Evolutionary conservation across 2,888 invertebrate genomes (phyloP).

Genomic region (Drosophila eohydei): DNA sequence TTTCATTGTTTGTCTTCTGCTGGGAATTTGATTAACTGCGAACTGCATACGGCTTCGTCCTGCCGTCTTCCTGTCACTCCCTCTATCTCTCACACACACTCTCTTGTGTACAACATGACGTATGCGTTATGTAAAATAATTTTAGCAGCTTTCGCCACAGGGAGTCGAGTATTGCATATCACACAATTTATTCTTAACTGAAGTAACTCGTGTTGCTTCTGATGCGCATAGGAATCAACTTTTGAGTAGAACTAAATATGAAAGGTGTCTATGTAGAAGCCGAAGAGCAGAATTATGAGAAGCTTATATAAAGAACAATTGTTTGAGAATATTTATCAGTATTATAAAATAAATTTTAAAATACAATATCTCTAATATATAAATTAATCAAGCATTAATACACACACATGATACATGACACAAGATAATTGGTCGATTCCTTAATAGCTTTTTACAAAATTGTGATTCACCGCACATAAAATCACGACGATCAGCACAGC

Average conservation of each 20-base stretch:
- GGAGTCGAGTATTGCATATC: constrained; percentile 24
- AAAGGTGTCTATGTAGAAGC: constrained; percentile 1
- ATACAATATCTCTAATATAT: no score
- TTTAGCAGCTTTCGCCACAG: constrained; percentile 16
- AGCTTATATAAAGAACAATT: no score
- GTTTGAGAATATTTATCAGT: no score
- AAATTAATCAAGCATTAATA: no score
- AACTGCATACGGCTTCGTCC: constrained; percentile 19
- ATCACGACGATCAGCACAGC: neutral
- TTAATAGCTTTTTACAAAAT: neutral
- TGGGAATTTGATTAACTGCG: constrained; percentile 60
- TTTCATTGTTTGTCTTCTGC: constrained; percentile 56
- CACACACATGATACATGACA: no score
- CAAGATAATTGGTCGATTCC: no score
- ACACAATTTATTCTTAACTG: constrained; percentile 20
- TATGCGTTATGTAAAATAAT: constrained; percentile 53
- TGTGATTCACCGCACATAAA: neutral
- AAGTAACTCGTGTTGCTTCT: neutral
- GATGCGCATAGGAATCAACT: constrained; percentile 15
- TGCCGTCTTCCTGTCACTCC: neutral
- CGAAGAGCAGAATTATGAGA: no score
- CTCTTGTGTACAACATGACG: constrained; percentile 35
- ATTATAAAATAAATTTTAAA: no score
- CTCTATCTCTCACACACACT: neutral
- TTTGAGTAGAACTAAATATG: neutral